Conservation (phyloP, 2,888 invertebrate genomes). For the Caradrina kadenii region DNA sequence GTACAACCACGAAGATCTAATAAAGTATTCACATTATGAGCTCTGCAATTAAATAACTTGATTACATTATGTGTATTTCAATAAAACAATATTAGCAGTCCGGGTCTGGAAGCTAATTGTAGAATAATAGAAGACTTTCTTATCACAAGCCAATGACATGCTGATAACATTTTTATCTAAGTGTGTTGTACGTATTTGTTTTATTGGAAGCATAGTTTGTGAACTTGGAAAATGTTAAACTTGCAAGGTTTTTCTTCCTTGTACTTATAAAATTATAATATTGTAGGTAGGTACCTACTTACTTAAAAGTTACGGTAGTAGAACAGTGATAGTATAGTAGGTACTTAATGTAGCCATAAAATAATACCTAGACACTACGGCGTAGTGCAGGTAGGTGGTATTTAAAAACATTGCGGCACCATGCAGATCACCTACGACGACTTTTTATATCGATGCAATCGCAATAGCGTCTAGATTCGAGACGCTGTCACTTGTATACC, state of each 20-base stretch:
- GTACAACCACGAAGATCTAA: slow-evolving; percentile 90
- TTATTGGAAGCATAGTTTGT: slow-evolving; percentile 51
- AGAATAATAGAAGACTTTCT: slow-evolving; percentile 79
- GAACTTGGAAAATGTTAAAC: slow-evolving; percentile 31
- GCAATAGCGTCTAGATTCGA: too few species aligned
- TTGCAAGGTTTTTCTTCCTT: not conserved
- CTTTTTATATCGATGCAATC: too few species aligned
- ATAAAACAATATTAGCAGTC: slow-evolving; percentile 72
- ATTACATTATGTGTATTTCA: slow-evolving; percentile 41
- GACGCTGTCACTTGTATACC: too few species aligned
- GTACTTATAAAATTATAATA: not conserved
- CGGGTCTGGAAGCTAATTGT: slow-evolving; percentile 76
- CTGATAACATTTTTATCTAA: slow-evolving; percentile 86
- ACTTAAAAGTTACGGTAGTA: too few species aligned
- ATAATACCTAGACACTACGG: too few species aligned
- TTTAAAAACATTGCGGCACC: too few species aligned
- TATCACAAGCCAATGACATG: slow-evolving; percentile 85
- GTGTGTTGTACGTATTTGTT: slow-evolving; percentile 68
- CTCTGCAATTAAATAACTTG: slow-evolving; percentile 75
- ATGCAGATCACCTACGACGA: too few species aligned
- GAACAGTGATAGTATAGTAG: too few species aligned
- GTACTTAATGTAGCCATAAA: too few species aligned
- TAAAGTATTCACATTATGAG: slow-evolving; percentile 90
- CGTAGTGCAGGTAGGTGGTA: too few species aligned
- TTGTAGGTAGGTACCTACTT: not conserved